Base-by-base conservation (phyloP, 2,113 vertebrate genomes). In the Baryphthengus martii region DNA sequence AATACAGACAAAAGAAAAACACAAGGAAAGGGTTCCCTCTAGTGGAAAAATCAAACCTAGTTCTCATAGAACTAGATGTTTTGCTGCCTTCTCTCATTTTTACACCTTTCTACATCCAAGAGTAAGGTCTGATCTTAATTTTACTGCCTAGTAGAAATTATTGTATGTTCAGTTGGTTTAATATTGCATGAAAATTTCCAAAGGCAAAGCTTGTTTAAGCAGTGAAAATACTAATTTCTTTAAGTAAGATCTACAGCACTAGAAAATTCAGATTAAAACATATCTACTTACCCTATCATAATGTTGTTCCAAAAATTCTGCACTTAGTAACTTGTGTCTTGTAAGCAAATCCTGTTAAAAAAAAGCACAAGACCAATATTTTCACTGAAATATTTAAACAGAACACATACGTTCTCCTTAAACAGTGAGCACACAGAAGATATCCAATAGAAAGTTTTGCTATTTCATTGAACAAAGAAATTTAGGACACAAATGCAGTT, bases 271-370 rank as follows among this genome's bases (percentile, higher is more conserved):
- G 20, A 83, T 49, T 44, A 56, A 90, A 94, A 85, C 1, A 3
- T 53, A 83, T 81, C 78, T 96, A 97, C 98, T 98, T 97, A 99
- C 98, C 97, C 98, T 98, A 95, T 99, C 98, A 35, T 99, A 99
- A 98, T 98, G 98, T 42, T 98, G 98, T 91, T 99, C 98, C 98
- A 99, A 97, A 97, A 99, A 99, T 91, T 99, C 98, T 89, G 98
- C 98, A 93, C 98, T 98, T 97, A 99, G 97, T 94, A 99, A 97
- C 92, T 99, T 99, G 96, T 98, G 98, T 96, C 98, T 98, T 80
- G 98, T 99, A 92, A 99, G 98, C 89, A 99, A 97, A 97, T 99
- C 98, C 98, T 99, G 93, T 35, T n/a, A n/a, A n/a, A 91, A 95
- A 86, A 97, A 59, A 97, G 39, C 63, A 91, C 17, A 95, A 87